Conservation (phyloP, 2,797 vertebrate species). For the Monodelphis domestica region DNA sequence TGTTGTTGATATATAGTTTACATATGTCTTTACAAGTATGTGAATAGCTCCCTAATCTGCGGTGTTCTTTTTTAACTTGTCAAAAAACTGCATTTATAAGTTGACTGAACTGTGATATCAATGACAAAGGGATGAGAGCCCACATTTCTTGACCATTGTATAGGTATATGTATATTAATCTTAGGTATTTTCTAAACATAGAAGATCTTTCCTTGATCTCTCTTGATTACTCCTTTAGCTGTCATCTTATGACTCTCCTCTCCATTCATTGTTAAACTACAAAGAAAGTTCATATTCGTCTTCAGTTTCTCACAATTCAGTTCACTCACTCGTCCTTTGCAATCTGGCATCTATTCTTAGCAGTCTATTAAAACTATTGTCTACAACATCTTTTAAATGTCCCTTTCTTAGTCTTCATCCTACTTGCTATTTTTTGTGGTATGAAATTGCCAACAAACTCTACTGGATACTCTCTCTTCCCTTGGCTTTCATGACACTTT, state of each 20-base stretch:
- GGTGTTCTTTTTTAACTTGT: not conserved
- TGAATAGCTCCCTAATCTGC: not conserved
- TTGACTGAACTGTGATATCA: not conserved
- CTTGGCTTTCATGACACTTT: not conserved
- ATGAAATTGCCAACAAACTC: not conserved
- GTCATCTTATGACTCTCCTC: not conserved
- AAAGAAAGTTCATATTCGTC: not conserved
- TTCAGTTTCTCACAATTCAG: not conserved
- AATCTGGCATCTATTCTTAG: not conserved
- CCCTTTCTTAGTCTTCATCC: not conserved
- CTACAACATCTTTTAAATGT: not conserved
- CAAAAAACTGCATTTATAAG: not conserved
- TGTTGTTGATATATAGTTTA: not conserved
- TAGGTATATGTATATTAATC: not conserved
- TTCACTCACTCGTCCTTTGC: not conserved
- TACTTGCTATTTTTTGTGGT: not conserved
- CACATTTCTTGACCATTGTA: not conserved
- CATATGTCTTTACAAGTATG: not conserved
- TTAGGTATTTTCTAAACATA: not conserved
- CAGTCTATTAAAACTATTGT: not conserved
- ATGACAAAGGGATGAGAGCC: conserved; percentile 4
- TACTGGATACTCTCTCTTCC: not conserved
- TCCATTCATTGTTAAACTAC: not conserved
- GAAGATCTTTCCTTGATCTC: not conserved
- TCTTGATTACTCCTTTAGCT: not conserved